Percentiles rank a stretch among this genome's conserved stretches.
These are phyloP conservation scores for Zaprionus kolodkinae DNA, from an alignment of 1,140 invertebrate species.

Conservation along the genomic window DNA sequence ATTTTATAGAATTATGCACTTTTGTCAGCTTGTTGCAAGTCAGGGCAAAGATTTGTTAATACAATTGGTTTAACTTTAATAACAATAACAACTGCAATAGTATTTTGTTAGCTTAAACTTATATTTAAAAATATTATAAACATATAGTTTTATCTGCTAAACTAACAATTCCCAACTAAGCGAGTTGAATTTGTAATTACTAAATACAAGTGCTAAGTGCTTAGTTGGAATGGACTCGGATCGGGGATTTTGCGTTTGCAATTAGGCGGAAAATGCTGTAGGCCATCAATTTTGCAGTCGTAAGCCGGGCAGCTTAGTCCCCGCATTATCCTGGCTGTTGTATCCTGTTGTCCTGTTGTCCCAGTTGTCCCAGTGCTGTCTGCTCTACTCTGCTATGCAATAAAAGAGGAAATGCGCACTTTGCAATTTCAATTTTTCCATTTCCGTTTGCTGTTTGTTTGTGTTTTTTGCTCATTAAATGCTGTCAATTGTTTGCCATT, in stretches of 20 bases:
- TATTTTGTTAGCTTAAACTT: neutral
- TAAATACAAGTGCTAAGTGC: slow-evolving; percentile 6
- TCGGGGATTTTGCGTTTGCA: slow-evolving; percentile 10
- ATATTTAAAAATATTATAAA: no score
- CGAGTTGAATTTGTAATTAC: slow-evolving; percentile 45
- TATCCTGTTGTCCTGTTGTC: neutral
- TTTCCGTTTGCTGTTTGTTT: slow-evolving; percentile 52
- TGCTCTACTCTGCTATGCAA: slow-evolving; percentile 35
- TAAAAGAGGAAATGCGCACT: slow-evolving; percentile 37
- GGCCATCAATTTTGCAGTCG: slow-evolving; percentile 40
- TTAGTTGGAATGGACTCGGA: neutral
- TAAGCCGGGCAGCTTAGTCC: slow-evolving; percentile 37
- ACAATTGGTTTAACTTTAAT: slow-evolving; percentile 49
- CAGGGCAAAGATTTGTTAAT: slow-evolving; percentile 32
- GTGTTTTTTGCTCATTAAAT: slow-evolving; percentile 67
- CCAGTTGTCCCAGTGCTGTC: no score
- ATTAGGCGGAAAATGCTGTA: slow-evolving; percentile 42
- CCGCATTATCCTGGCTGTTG: slow-evolving; percentile 23
- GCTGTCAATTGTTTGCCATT: slow-evolving; percentile 75
- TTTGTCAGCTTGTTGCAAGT: slow-evolving; percentile 61
- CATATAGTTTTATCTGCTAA: no score
- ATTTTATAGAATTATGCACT: slow-evolving; percentile 80
- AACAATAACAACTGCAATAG: neutral
- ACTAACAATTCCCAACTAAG: neutral
- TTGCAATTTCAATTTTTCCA: slow-evolving; percentile 49